Percentiles rank a stretch among this genome's conserved stretches.
phyloP scores from a whole-genome alignment of 2,113 vertebrate species.

The Megaceryle torquata region DNA sequence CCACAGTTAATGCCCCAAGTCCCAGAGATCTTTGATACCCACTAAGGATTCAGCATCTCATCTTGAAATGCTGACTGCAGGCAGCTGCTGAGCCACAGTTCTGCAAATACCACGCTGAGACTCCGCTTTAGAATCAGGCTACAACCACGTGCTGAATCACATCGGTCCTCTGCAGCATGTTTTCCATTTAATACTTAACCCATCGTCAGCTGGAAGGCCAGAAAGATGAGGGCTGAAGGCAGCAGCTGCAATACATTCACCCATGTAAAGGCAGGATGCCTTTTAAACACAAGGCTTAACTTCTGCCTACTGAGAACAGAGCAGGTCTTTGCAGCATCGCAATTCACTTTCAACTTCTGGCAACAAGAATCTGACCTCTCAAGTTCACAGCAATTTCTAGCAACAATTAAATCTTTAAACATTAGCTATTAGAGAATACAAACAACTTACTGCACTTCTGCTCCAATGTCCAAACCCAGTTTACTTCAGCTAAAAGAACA shows the following conservation, averaged over 20 bases:
- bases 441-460: background rate
- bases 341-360: conserved; percentile 31
- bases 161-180: background rate
- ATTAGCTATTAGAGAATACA: background rate
- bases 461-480: background rate
- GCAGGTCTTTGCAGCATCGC: background rate
- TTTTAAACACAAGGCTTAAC: background rate
- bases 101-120: background rate
- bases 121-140: conserved; percentile 3
- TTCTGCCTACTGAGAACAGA: background rate
- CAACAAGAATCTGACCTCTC: background rate
- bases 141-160: conserved; percentile 27
- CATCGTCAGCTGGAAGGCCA: background rate
- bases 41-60: background rate
- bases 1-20: background rate
- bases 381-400: conserved; percentile 21
- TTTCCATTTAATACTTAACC: conserved; percentile 23
- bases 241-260: background rate
- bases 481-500: background rate
- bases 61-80: background rate
- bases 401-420: background rate
- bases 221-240: background rate
- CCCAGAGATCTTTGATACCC: background rate
- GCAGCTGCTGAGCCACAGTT: background rate
- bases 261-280: background rate